Evolutionary conservation across 2,113 vertebrate species (phyloP), one percentile per base, ranked within the genome.

Genomic region (Piprites chloris): DNA sequence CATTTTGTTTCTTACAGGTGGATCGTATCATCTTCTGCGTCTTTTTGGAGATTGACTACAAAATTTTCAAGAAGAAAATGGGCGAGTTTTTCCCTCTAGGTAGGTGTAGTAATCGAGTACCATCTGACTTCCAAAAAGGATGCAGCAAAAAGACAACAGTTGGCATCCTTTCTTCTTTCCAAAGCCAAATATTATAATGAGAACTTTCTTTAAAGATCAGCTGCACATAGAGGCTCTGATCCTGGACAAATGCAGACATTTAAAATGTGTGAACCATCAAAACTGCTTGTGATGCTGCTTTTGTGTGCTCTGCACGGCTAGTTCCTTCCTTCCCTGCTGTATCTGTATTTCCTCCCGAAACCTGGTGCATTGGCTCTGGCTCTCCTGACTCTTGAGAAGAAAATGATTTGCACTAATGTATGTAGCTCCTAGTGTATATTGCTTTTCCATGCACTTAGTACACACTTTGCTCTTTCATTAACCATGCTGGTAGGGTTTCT

Each of bases 41-140:
- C 97, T 99, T 99, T 98, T 98, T 99, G 92, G 99, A 99, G 96
- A 98, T 98, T 21, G 99, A 99, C 97, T 99, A 98, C 97, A 98
- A 98, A 97, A 99, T 99, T 98, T 99, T 99, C 98, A 99, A 99
- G 98, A 99, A 99, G 97, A 99, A 99, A 98, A 99, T 99, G 99
- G 97, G 98, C 7, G 97, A 98, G 42, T 97, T 99, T 95, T 99
- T 99, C 96, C 97, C 98, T 33, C 94, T 98, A 98, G 99, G 99
- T 99, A 98, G 62, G 98, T 96, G 22, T 9, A 65, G 11, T 35
- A 42, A 67, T 85, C 27, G 2, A 56, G 63, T 92, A 63, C 61
- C 67, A 85, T 91, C 91, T 71, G 58, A 71, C 39, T 65, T 49
- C 1, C 35, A 59, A 37, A 89, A 58, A 21, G 37, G 12, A 46